Evolutionary conservation across 1,140 invertebrate species (phyloP).

Genomic region (Tribolium madens): DNA sequence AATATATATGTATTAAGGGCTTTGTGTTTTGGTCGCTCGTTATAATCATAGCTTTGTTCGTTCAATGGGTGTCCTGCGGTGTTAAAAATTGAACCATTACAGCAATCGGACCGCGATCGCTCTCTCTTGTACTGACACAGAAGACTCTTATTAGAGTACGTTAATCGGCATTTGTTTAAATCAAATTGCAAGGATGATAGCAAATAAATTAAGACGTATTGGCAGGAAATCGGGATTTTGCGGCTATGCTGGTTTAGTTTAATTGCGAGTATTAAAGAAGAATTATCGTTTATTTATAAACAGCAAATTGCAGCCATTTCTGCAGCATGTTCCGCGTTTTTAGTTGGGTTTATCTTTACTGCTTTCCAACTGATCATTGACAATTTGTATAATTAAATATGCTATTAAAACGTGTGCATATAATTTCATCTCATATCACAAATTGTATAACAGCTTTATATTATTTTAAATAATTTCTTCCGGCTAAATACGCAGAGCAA

Average conservation of each 20-base stretch:
- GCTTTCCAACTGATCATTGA: background rate
- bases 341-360: background rate
- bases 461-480: background rate
- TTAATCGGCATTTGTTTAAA: slow-evolving; percentile 49
- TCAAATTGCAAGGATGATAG: slow-evolving; percentile 34
- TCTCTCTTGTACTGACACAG: slow-evolving; percentile 31
- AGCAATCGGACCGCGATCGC: slow-evolving; percentile 60
- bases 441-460: background rate
- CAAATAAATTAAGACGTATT: slow-evolving; percentile 30
- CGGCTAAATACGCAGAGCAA: background rate
- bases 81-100: slow-evolving; percentile 66
- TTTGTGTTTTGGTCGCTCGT: slow-evolving; percentile 60
- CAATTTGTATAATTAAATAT: background rate
- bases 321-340: slow-evolving; percentile 12
- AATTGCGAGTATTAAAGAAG: slow-evolving; percentile 15
- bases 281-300: slow-evolving; percentile 19
- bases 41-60: slow-evolving; percentile 63
- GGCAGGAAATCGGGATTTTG: slow-evolving; percentile 28
- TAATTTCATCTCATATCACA: background rate
- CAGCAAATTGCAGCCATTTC: slow-evolving; percentile 20
- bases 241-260: too few species aligned
- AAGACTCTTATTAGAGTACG: slow-evolving; percentile 46
- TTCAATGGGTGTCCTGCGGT: slow-evolving; percentile 63
- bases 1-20: slow-evolving; percentile 65
- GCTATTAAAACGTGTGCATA: background rate